Evolutionary conservation across 2,888 invertebrate genomes (phyloP), one percentile per base, ranked within the genome.

Genomic region (Glaucopsyche alexis): DNA sequence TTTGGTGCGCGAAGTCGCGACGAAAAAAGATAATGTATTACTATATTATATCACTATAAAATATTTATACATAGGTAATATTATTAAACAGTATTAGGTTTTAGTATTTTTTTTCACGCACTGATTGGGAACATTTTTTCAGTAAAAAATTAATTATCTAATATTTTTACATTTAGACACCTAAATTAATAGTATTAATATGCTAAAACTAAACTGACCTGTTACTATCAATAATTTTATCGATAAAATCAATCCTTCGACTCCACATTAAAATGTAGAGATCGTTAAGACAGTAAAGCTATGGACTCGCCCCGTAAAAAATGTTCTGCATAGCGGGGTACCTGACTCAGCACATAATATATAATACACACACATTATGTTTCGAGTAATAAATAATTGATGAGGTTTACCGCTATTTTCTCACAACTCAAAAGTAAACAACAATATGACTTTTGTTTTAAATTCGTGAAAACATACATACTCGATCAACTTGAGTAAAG

Each of bases 251-350:
- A 60, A 60, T 60, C 60, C 60, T 14, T 60, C 38, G 38, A 60
- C 29, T 29, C 60, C 29, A 14, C 29, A 60, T 60, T 29, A 60
- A 29, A 60, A 60, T 60, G 60, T 60, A 14, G 19, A 29, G 60
- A 60, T 60, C 29, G 60, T 60, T 60, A 60, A 60, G 60, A 60
- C 60, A 60, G 13, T 60, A 60, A 60, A 60, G 60, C 60, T 60
- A 60, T 38, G 60, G 60, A 14, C 13, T 60, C 38, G 60, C 6
- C 60, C 60, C 13, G 29, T 29, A 60, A 60, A 29, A 60, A 60
- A 60, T 60, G 60, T 60, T 60, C 60, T 60, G 60, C 60, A 60
- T 60, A 60, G 60, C 60, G 60, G 60, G 60, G 60, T 29, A 60
- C 60, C 60, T 60, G 60, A 60, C 29, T 60, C 60, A 38, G 38